Evolutionary conservation across 2,113 vertebrate genomes (phyloP), one percentile per base, ranked within the genome.

Genomic region (Melierax canorus): DNA sequence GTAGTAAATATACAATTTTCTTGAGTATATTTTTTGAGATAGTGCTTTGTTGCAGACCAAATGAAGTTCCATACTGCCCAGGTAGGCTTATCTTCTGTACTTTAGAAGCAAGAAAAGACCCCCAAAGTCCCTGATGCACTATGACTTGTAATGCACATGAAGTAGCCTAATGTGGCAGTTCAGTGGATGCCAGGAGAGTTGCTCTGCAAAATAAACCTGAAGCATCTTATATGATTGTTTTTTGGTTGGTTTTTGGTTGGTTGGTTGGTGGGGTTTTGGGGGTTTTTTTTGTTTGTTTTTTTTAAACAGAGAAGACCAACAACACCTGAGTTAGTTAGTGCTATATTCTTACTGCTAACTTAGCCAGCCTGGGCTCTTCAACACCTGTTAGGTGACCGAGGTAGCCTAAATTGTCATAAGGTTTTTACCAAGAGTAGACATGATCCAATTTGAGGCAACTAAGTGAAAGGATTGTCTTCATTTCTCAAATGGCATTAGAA

Each of bases 91-190:
- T 11, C 7, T 84, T n/a, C 34, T 1, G 4, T 38, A 50, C 15
- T 38, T 87, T 4, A 0, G 2, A 77, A 77, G 39, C 18, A 20
- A 30, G 15, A 46, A 39, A 39, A 36, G 10, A 23, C 6, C 7
- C 17, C 5, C 2, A 3, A 46, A 38, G 32, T 30, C 10, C 13
- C 27, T 2, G 9, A 7, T 39, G 22, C 11, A 2, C 11, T 34
- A 2, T 20, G 21, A 9, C 38, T 53, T 53, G 9, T 39, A 59
- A 29, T 36, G 11, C 38, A 32, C 3, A 2, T 48, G 19, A 21
- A 26, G 18, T 29, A 32, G 7, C n/a, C 23, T 30, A 15, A 30
- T 46, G 30, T 41, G 27, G 45, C 15, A 66, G 51, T 13, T 67
- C 9, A 17, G 29, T 18, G 30, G 8, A 23, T 63, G 29, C 22